phyloP scores from a whole-genome alignment of 2,888 invertebrate genomes.

The Tortrix viridana region DNA sequence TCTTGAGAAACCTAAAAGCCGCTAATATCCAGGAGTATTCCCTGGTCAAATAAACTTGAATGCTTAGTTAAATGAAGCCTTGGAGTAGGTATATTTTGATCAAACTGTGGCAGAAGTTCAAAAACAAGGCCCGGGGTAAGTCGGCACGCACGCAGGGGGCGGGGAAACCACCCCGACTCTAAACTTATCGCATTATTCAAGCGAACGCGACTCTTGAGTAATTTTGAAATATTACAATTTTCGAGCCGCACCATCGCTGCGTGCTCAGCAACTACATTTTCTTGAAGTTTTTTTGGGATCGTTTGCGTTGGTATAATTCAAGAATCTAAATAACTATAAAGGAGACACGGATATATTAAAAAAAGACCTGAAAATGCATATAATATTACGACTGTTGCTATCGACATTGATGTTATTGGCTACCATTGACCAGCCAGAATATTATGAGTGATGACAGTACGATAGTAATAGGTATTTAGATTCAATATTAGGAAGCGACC shows the following conservation, averaged over 20 bases:
- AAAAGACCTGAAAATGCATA: too few species aligned
- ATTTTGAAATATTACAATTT: slow-evolving; percentile 85
- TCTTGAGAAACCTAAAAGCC: slow-evolving; percentile 30
- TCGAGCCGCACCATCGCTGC: slow-evolving; percentile 68
- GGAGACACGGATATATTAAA: too few species aligned
- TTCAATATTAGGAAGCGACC: too few species aligned
- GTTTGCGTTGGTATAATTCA: neutral
- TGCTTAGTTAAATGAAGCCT: slow-evolving; percentile 54
- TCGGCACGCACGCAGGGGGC: slow-evolving; percentile 67
- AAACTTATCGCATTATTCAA: slow-evolving; percentile 83
- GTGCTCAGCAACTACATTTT: slow-evolving; percentile 37
- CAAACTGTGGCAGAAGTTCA: slow-evolving; percentile 79
- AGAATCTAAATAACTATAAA: too few species aligned
- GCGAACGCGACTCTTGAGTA: slow-evolving; percentile 83
- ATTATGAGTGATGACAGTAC: too few species aligned
- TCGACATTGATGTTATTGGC: too few species aligned
- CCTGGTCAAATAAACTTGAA: slow-evolving; percentile 47
- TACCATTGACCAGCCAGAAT: too few species aligned
- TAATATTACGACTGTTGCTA: too few species aligned
- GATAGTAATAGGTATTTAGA: too few species aligned
- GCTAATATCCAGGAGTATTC: slow-evolving; percentile 30
- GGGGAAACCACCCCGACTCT: slow-evolving; percentile 62
- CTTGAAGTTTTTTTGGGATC: slow-evolving; percentile 4
- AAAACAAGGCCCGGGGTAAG: slow-evolving; percentile 72
- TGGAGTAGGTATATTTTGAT: slow-evolving; percentile 75